Base-by-base conservation (phyloP, 1,140 invertebrate genomes). In the Zaprionus nigranus region DNA sequence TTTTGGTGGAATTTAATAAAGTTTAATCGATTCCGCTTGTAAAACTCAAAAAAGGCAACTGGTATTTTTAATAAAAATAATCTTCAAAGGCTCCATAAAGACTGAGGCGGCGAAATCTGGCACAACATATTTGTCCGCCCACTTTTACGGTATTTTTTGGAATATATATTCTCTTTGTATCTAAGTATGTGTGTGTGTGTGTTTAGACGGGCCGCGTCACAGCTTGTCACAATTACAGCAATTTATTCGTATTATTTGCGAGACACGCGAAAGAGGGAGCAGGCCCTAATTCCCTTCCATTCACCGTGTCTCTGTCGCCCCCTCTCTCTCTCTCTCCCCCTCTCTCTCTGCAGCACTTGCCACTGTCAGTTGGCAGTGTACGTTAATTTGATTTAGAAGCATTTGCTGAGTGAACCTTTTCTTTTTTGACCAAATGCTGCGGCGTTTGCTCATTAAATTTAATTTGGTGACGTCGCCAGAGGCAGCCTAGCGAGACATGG, bases 381-480 rank as follows among this genome's bases (percentile, higher is more conserved):
- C 67, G 65, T 84, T 84, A 81, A 88, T 84, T 88, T 84, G 73
- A 87, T 87, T 87, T 87, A 70, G 77, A 82, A 60, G 79, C 83
- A 82, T 79, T 79, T 82, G 85, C 68, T 83, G 67, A 84, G 53
- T 77, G 85, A 88, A 84, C 81, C 75, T 76, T 88, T 87, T 88
- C 69, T 80, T 67, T 67, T 22, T 64, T 78, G 69, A 70, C 67
- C 66, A 66, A 82, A 56, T 66, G 84, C 70, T 69, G 60, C 24
- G 65, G 75, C 78, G 56, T 66, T 82, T 71, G 74, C 83, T 78
- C 84, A 78, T 88, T 81, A 83, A 76, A 87, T 84, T 87, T 87
- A 88, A 87, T 87, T 88, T 81, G 66, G 67, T 82, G 71, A 74
- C 71, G 71, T 68, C 78, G 78, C 59, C 43, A 53, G 53, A 15